These are phyloP conservation scores for Hippocampus zosterae DNA, from an alignment of 2,113 vertebrate genomes.

Conservation along the genomic window DNA sequence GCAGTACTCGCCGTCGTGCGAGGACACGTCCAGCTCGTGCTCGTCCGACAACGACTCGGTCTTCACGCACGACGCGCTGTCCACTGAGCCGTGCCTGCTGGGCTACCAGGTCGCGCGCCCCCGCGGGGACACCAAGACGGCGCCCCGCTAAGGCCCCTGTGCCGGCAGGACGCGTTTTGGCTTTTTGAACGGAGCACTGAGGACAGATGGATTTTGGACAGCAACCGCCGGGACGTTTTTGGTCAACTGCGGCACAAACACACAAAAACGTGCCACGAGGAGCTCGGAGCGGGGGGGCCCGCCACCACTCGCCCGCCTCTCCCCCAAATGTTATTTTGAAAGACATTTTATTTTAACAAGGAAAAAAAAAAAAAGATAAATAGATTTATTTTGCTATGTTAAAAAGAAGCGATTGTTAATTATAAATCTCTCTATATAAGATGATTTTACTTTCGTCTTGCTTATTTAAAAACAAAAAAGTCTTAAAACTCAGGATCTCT, in stretches of 20 bases:
- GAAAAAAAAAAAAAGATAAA: conserved; percentile 47
- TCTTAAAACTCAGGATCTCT: conserved; percentile 80
- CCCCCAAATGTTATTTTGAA: conserved; percentile 25
- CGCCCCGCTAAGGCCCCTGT: conserved; percentile 39
- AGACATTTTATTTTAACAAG: conserved; percentile 55
- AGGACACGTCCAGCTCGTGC: conserved; percentile 87
- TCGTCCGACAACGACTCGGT: conserved; percentile 94
- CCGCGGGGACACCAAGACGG: conserved; percentile 60
- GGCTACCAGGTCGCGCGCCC: conserved; percentile 74
- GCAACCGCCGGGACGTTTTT: neutral
- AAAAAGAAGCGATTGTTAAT: conserved; percentile 73
- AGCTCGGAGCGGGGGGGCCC: neutral
- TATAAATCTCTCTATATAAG: conserved; percentile 80
- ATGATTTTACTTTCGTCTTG: conserved; percentile 75
- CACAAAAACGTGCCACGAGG: neutral
- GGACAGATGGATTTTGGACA: neutral
- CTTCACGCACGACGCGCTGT: conserved; percentile 88
- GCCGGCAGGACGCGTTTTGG: too few species aligned
- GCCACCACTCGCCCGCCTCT: neutral
- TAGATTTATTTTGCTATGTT: conserved; percentile 79
- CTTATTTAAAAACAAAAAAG: conserved; percentile 73
- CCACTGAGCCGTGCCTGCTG: conserved; percentile 77
- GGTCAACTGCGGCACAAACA: neutral
- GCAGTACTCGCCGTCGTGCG: conserved; percentile 87
- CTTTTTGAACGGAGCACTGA: conserved; percentile 2